Evolutionary conservation across 2,888 invertebrate species (phyloP).

Genomic region (Saturnia pavonia): DNA sequence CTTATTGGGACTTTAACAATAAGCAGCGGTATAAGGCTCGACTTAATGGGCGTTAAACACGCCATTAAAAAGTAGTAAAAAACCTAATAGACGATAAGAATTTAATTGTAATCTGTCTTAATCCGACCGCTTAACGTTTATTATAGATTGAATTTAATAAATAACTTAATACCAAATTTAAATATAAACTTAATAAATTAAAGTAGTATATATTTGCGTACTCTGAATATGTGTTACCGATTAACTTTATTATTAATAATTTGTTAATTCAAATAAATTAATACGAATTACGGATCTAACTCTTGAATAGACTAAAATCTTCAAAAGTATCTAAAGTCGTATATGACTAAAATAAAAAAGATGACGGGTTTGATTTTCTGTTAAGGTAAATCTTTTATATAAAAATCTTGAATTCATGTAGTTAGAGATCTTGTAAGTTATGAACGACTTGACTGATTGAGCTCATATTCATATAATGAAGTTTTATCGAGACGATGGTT

Average conservation of each 20-base stretch:
- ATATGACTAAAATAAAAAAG: neutral
- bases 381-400: neutral
- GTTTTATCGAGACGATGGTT: too few species aligned
- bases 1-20: conserved; percentile 29
- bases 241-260: neutral
- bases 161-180: neutral
- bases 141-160: neutral
- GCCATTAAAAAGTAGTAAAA: conserved; percentile 28
- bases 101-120: conserved; percentile 5
- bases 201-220: neutral
- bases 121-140: neutral
- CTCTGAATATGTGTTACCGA: neutral
- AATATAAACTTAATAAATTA: neutral
- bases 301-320: too few species aligned
- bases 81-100: conserved; percentile 19
- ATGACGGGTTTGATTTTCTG: neutral
- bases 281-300: neutral
- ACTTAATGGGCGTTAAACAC: conserved; percentile 32
- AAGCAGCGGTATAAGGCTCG: conserved; percentile 26
- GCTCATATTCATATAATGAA: too few species aligned
- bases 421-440: too few species aligned
- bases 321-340: too few species aligned
- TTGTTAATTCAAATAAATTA: neutral
- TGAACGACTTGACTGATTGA: too few species aligned
- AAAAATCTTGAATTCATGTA: too few species aligned